Evolutionary conservation across 2,888 invertebrate genomes (phyloP), one percentile per base, ranked within the genome.

Genomic region (Octodonta nipae): DNA sequence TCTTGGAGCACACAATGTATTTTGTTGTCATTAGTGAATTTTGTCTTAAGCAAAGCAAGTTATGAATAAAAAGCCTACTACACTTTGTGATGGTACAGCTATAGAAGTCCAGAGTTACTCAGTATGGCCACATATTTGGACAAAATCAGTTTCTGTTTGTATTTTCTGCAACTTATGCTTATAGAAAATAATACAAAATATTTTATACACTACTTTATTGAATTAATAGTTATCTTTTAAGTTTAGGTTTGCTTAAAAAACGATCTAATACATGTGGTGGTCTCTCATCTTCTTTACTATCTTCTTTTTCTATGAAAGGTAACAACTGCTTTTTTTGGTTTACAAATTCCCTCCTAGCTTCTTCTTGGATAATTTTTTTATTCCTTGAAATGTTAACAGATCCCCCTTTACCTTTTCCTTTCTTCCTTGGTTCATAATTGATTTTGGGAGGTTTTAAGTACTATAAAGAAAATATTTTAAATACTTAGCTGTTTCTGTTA

Each of bases 371-470:
- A 40, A 84, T 83, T 54, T 81, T 81, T 60, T 83, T 85, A 43
- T 79, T 77, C 41, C 67, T 69, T 5, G 82, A 71, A 35, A 78
- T 72, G 47, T 78, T 75, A 0, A 73, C 81, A 30, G 77, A 75
- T 24, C 76, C 76, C 26, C 84, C 84, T 56, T 77, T 82, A 34
- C 82, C 85, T 60, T 77, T 77, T 43, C 70, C 71, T 44, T 85
- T 86, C 42, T 70, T 75, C 27, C 80, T 69, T 1, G 84, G 79
- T 37, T 76, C 75, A 41, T 82, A 77, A 47, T 86, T 76, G 29
- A 88, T 67, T 45, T 78, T 73, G 30, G 78, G 78, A 10, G 84
- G 79, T 60, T 84, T 88, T 14, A 87, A 54, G 56, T 71, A 70
- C 81, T 83, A 58, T 6, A 73, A 68, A 48, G 41, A 46, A 20